A percentile compares a stretch with the other conserved stretches of the same genome.
These are phyloP conservation scores for Mus spretus DNA, from an alignment of 2,797 vertebrate genomes.

Conservation along the genomic window DNA sequence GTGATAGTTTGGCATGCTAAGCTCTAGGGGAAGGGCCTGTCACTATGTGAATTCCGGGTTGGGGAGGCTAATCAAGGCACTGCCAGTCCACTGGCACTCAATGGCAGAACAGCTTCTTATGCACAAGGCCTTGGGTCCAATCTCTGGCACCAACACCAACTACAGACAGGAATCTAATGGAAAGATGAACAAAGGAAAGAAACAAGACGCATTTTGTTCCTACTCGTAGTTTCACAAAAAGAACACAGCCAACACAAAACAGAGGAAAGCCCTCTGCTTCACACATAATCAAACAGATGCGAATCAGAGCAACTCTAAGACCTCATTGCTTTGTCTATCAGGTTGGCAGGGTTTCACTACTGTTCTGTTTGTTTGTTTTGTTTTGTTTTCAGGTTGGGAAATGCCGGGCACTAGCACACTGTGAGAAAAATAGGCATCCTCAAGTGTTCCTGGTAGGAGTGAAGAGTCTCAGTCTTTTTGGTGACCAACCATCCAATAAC, in stretches of 20 bases:
- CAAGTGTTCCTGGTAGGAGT: neutral
- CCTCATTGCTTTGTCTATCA: neutral
- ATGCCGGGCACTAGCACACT: neutral
- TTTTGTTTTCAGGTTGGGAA: conserved; percentile 34
- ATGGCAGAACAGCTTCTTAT: neutral
- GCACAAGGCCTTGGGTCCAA: too few relatives aligned
- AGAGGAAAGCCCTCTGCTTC: neutral
- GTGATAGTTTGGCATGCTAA: neutral
- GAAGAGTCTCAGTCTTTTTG: neutral
- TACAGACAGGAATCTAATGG: neutral
- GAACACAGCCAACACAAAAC: neutral
- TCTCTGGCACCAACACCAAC: neutral
- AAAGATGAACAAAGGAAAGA: neutral
- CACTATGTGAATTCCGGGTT: neutral
- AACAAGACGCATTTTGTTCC: neutral
- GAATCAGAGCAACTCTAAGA: conserved; percentile 28
- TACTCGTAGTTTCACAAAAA: neutral
- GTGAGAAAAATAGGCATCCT: conserved; percentile 14
- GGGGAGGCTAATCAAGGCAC: neutral
- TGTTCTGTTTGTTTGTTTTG: neutral
- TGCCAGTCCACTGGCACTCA: neutral
- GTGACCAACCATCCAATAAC: neutral
- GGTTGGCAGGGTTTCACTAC: neutral
- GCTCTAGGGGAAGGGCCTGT: neutral
- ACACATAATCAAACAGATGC: conserved; percentile 17